phyloP scores from a whole-genome alignment of 37 sponge, comb jelly and placozoan species.

The Geodia barretti region DNA sequence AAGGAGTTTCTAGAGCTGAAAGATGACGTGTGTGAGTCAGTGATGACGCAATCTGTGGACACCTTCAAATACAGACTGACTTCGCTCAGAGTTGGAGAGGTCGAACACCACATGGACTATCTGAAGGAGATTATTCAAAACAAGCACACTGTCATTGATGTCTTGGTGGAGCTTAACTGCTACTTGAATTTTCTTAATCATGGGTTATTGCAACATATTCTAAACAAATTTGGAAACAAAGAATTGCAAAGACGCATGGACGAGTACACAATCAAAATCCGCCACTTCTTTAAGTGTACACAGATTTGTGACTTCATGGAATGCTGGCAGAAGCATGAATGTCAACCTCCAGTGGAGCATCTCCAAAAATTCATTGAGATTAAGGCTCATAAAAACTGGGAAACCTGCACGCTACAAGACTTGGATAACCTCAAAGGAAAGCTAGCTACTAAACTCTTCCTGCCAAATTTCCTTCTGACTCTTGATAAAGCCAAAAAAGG shows the following conservation, averaged over 20 bases:
- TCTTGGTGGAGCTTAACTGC: background rate
- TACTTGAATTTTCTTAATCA: background rate
- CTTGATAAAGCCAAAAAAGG: background rate
- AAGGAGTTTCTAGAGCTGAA: no score
- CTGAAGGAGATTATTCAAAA: no score
- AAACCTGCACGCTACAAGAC: background rate
- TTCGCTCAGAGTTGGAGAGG: no score
- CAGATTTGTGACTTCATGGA: background rate
- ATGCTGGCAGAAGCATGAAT: background rate
- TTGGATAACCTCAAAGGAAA: background rate
- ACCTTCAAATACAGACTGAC: no score
- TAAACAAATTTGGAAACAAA: background rate
- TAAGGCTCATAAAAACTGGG: slow-evolving; percentile 1
- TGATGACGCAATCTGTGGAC: no score
- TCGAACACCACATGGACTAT: no score
- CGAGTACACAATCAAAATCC: background rate
- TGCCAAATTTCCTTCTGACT: background rate
- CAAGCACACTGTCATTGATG: no score
- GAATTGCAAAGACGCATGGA: background rate
- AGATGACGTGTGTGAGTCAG: no score
- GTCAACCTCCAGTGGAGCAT: background rate
- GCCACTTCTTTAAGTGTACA: background rate
- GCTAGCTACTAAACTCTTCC: background rate
- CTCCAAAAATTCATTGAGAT: background rate
- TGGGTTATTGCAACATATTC: background rate